These are phyloP conservation scores for Triplophysa dalaica DNA, from an alignment of 2,113 vertebrate species.

Conservation along the genomic window DNA sequence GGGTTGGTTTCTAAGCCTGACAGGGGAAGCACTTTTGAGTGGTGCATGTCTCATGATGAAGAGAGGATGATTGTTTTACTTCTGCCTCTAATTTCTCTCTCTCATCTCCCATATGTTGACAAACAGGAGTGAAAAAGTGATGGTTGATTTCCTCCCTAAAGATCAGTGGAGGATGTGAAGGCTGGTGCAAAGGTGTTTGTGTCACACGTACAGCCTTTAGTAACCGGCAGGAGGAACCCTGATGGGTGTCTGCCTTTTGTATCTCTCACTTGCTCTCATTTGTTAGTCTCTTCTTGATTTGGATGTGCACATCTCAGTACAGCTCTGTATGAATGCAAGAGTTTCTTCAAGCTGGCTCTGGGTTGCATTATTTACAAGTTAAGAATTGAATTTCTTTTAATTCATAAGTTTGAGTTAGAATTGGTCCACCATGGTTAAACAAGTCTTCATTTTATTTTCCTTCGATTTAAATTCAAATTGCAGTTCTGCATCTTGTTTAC, in stretches of 20 bases:
- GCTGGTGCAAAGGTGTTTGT: not conserved
- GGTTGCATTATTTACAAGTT: too few relatives aligned
- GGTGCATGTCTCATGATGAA: conserved; percentile 14
- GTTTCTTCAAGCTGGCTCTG: too few relatives aligned
- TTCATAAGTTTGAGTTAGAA: too few relatives aligned
- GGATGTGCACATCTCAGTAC: too few relatives aligned
- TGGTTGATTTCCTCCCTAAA: not conserved
- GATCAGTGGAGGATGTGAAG: not conserved
- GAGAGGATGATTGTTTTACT: not conserved
- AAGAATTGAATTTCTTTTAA: too few relatives aligned
- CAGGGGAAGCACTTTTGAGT: conserved; percentile 5
- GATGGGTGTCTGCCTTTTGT: not conserved
- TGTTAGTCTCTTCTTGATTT: too few relatives aligned
- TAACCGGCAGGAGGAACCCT: not conserved
- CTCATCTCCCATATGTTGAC: not conserved
- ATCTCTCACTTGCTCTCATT: not conserved
- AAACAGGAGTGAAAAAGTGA: not conserved
- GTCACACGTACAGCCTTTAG: not conserved
- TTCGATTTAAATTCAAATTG: too few relatives aligned
- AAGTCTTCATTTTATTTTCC: too few relatives aligned
- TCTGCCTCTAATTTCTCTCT: not conserved
- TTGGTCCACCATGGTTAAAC: too few relatives aligned
- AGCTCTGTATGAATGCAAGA: too few relatives aligned
- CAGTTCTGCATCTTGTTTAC: too few relatives aligned
- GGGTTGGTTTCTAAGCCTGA: conserved; percentile 14